These are phyloP conservation scores for Brachionus rotundiformis DNA, from an alignment of 1,140 invertebrate species.

Conservation along the genomic window DNA sequence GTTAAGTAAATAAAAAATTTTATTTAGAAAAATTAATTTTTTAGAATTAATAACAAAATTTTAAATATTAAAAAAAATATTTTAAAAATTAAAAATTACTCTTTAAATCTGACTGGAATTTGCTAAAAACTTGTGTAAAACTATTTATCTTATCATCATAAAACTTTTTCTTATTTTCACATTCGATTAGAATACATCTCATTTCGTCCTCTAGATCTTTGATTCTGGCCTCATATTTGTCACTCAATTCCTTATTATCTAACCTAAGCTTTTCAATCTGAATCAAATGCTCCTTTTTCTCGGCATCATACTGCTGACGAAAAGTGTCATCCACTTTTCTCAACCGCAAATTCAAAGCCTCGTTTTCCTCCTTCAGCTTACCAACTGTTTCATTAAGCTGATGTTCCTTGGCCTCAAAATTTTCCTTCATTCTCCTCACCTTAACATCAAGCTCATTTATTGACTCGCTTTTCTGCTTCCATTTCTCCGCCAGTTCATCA, in stretches of 20 bases:
- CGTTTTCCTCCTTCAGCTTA: constrained; percentile 9
- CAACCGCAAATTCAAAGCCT: not conserved
- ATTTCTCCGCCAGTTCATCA: constrained; percentile 40
- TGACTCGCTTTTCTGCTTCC: constrained; percentile 39
- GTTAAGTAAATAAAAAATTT: constrained; percentile 32
- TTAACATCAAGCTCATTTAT: constrained; percentile 41
- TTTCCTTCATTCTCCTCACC: constrained; percentile 45
- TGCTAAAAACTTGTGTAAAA: constrained; percentile 37
- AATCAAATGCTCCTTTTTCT: constrained; percentile 46
- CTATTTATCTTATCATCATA: constrained; percentile 50
- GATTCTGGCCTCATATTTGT: not conserved
- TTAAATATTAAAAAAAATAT: constrained; percentile 23
- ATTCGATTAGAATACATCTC: constrained; percentile 24
- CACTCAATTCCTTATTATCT: not conserved
- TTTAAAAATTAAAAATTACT: constrained; percentile 14
- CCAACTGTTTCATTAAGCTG: not conserved
- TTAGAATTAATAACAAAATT: constrained; percentile 34
- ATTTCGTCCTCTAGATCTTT: constrained; percentile 41
- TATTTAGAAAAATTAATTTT: not conserved
- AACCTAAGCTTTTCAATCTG: not conserved
- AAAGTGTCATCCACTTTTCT: constrained; percentile 36
- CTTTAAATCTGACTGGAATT: constrained; percentile 47
- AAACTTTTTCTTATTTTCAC: constrained; percentile 42
- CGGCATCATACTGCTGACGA: constrained; percentile 31
- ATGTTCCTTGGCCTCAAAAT: constrained; percentile 18